Evolutionary conservation across 1,140 invertebrate genomes (phyloP), one percentile per base, ranked within the genome.

Genomic region (Nomia melanderi): DNA sequence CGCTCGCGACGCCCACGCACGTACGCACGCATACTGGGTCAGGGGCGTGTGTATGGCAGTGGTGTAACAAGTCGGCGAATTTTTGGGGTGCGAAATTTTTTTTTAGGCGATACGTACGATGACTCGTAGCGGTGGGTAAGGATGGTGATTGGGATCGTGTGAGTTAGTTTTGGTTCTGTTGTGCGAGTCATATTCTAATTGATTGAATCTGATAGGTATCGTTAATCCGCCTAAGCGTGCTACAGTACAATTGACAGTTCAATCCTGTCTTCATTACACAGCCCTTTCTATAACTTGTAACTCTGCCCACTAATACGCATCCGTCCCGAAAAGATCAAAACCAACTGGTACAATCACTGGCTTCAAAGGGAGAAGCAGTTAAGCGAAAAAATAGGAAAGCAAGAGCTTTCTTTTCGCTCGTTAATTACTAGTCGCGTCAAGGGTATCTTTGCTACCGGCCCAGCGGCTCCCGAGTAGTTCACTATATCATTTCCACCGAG

Each of bases 51-150:
- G 31, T n/a, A 14, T 50, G 20, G n/a, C 75, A 65, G 60, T 65
- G 36, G 36, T 66, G 80, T 74, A 83, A 73, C 71, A 78, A 78
- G 64, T 17, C 8, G 17, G 27, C 25, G 50, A 56, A 82, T 67
- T 82, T 83, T 73, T 44, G 60, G 60, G 67, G 64, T 27, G 14
- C 8, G 25, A 14, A 8, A 7, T 12, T 6, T 23, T n/a, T 36
- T 2, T 8, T 8, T 9, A 0, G 9, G 17, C 7, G n/a, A 23
- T 7, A n/a, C 47, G 0, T 17, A 36, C 33, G 33, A 36, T 36
- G 20, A 47, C n/a, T n/a, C n/a, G n/a, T n/a, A 20, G 41, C 1
- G 25, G 17, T 3, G 17, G 3, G 12, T 3, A 20, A 33, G 12
- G 8, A 14, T 12, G 31, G 44, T 20, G 14, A 2, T 12, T 47